A percentile compares a stretch with the other conserved stretches of the same genome.
phyloP scores from a whole-genome alignment of 2,797 vertebrate species.

The Galaxias olidus region DNA sequence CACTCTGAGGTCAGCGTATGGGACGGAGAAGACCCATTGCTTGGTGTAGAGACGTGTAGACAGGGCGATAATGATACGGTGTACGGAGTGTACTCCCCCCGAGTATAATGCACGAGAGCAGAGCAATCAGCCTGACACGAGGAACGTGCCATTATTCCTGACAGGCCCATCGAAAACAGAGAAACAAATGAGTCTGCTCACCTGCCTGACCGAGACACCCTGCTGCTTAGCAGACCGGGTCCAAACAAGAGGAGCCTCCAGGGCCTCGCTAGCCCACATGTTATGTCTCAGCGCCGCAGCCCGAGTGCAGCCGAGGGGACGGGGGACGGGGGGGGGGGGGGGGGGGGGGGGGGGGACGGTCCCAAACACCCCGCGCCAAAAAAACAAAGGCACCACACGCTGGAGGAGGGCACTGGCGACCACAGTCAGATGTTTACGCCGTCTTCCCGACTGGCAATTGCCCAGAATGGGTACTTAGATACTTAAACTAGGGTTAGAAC shows the following conservation, averaged over 20 bases:
- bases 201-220: constrained; percentile 43
- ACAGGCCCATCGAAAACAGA: constrained; percentile 42
- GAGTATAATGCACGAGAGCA: too few relatives aligned
- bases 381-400: constrained; percentile 42
- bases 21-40: too few relatives aligned
- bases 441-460: constrained; percentile 28
- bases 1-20: neutral
- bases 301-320: constrained; percentile 44
- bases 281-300: constrained; percentile 68
- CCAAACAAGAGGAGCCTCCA: constrained; percentile 55
- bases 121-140: constrained; percentile 32
- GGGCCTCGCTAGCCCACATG: constrained; percentile 49
- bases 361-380: constrained; percentile 51
- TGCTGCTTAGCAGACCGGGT: constrained; percentile 41
- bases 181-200: constrained; percentile 48
- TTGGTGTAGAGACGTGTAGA: too few relatives aligned
- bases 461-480: constrained; percentile 38
- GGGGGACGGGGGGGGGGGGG: constrained; percentile 65
- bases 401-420: constrained; percentile 29
- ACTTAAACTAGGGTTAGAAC: constrained; percentile 18
- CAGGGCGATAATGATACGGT: too few relatives aligned
- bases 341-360: constrained; percentile 58
- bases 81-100: too few relatives aligned
- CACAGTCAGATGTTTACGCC: constrained; percentile 50
- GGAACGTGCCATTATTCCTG: constrained; percentile 48